These are phyloP conservation scores for Pogonocherus hispidulus DNA, from an alignment of 2,888 invertebrate species.

Conservation along the genomic window DNA sequence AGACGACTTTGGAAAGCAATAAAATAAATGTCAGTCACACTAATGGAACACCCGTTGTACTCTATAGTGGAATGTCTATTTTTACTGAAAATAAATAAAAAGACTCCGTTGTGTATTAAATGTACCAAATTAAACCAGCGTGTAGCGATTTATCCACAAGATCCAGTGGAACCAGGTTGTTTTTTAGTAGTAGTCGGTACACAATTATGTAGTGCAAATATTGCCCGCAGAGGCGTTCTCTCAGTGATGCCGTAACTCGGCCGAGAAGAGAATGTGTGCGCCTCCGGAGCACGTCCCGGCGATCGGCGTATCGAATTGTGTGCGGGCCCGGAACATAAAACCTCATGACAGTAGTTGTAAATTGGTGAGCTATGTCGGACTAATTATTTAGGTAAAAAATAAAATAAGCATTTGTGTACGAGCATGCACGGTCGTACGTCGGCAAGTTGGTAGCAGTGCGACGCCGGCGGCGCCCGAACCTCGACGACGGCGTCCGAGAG, in stretches of 20 bases:
- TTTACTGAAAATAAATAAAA: constrained; percentile 18
- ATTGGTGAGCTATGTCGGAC: constrained; percentile 30
- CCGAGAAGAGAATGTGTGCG: constrained; percentile 17
- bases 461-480: constrained; percentile 57
- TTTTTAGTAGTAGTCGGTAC: constrained; percentile 36
- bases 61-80: constrained; percentile 2
- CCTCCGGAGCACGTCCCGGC: constrained; percentile 2
- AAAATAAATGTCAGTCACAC: neutral
- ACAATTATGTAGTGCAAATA: constrained; percentile 38
- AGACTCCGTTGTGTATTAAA: constrained; percentile 4
- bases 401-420: constrained; percentile 33
- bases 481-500: constrained; percentile 62
- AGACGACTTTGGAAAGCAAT: neutral
- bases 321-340: constrained; percentile 13
- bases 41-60: neutral
- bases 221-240: constrained; percentile 37
- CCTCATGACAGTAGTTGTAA: constrained; percentile 32
- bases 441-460: constrained; percentile 64
- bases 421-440: constrained; percentile 33
- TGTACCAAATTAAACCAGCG: constrained; percentile 25
- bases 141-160: constrained; percentile 23
- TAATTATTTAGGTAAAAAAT: constrained; percentile 34
- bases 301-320: constrained; percentile 14
- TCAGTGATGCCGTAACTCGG: constrained; percentile 28
- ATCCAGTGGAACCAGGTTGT: constrained; percentile 38